Evolutionary conservation across 1,140 invertebrate genomes (phyloP).

Genomic region (Chrysomallon squamiferum): DNA sequence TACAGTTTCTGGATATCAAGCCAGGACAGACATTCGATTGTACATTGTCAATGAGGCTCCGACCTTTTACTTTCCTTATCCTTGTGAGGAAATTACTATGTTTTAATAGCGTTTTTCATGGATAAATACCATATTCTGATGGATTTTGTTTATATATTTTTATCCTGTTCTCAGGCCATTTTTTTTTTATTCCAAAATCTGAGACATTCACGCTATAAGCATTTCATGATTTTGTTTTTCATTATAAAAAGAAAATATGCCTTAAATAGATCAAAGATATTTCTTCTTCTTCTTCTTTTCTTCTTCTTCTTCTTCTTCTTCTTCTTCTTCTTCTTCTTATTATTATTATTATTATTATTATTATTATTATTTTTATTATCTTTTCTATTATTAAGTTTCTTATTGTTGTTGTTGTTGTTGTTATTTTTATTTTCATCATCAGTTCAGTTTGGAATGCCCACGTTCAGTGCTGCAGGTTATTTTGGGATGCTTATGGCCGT

Average conservation of each 20-base stretch:
- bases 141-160: not conserved
- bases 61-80: conserved; percentile 86
- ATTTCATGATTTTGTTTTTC: not conserved
- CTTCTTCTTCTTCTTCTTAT: too few species aligned
- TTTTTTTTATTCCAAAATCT: not conserved
- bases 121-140: not conserved
- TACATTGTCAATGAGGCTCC: conserved; percentile 75
- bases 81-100: conserved; percentile 65
- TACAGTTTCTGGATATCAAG: conserved; percentile 69
- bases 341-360: too few species aligned
- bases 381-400: too few species aligned
- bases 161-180: not conserved
- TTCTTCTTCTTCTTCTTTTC: too few species aligned
- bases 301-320: too few species aligned
- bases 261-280: not conserved
- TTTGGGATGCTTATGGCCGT: conserved; percentile 85
- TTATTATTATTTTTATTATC: too few species aligned
- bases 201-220: not conserved
- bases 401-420: too few species aligned
- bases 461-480: conserved; percentile 74
- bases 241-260: not conserved
- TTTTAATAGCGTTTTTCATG: not conserved
- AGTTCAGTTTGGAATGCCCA: conserved; percentile 78
- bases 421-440: not conserved
- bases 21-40: conserved; percentile 78